Conservation (phyloP, 2,797 vertebrate genomes). For the Myripristis murdjan region DNA sequence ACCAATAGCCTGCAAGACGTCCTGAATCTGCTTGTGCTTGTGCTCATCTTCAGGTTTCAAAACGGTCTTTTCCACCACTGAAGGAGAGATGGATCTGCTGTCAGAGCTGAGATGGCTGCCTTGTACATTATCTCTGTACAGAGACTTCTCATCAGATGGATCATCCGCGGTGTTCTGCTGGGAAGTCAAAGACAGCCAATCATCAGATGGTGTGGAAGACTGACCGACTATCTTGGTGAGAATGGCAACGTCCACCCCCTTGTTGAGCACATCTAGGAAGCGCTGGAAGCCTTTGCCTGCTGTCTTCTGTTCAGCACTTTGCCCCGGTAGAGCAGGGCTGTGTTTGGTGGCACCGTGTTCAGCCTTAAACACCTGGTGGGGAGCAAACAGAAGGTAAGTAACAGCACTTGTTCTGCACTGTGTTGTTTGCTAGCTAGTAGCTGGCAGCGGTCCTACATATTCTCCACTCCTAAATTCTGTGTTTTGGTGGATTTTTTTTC, state of each 20-base stretch:
- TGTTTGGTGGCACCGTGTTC: constrained; percentile 29
- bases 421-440: not conserved
- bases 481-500: no score
- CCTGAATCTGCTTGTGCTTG: constrained; percentile 73
- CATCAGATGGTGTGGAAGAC: not conserved
- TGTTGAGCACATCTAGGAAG: constrained; percentile 82
- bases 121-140: constrained; percentile 6
- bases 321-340: not conserved
- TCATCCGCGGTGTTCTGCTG: not conserved
- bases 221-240: constrained; percentile 76
- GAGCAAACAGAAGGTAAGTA: constrained; percentile 39
- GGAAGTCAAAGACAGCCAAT: constrained; percentile 25
- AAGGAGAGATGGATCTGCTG: constrained; percentile 50
- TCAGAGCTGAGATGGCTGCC: constrained; percentile 8
- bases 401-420: not conserved
- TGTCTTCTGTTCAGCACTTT: constrained; percentile 30
- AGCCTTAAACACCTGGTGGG: constrained; percentile 47
- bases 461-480: no score
- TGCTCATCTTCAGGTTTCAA: constrained; percentile 63
- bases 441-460: no score
- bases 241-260: constrained; percentile 74
- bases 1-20: constrained; percentile 78
- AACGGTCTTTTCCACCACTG: constrained; percentile 21
- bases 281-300: constrained; percentile 75
- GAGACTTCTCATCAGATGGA: constrained; percentile 32